A percentile compares a stretch with the other conserved stretches of the same genome.
Evolutionary conservation across 1,140 invertebrate genomes (phyloP).

Genomic region (Drosophila bipectinata): DNA sequence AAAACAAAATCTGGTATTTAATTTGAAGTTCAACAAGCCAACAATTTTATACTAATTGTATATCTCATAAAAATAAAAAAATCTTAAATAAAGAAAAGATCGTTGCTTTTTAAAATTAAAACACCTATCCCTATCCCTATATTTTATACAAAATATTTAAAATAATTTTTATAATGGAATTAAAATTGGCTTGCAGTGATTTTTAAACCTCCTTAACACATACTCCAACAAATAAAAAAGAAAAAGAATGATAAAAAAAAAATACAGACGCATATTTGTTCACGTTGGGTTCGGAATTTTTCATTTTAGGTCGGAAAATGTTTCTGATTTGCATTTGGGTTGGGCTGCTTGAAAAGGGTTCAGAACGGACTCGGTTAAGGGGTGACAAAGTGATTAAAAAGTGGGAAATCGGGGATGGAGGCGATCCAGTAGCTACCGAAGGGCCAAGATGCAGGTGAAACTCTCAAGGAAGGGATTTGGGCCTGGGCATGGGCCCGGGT

Average conservation of each 20-base stretch:
- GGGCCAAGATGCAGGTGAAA: slow-evolving; percentile 71
- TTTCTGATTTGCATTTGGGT: slow-evolving; percentile 74
- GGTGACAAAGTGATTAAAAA: slow-evolving; percentile 81
- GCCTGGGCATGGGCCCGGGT: background rate
- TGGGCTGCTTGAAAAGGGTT: slow-evolving; percentile 62
- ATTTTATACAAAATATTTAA: background rate
- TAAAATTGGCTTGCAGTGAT: background rate
- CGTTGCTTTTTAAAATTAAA: too few species aligned
- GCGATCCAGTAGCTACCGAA: background rate
- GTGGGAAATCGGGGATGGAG: slow-evolving; percentile 49
- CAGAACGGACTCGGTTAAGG: slow-evolving; percentile 41
- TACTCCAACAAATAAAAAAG: slow-evolving; percentile 3
- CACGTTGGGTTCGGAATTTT: slow-evolving; percentile 48
- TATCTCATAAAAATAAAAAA: too few species aligned
- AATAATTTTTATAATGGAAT: background rate
- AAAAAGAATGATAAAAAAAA: slow-evolving; percentile 1
- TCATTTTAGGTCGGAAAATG: slow-evolving; percentile 66
- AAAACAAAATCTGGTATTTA: too few species aligned
- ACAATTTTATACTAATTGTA: too few species aligned
- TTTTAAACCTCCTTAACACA: slow-evolving; percentile 1
- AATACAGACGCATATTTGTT: slow-evolving; percentile 53
- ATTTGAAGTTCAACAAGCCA: too few species aligned
- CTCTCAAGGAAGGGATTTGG: slow-evolving; percentile 15
- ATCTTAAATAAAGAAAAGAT: too few species aligned
- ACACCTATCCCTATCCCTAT: too few species aligned